These are phyloP conservation scores for Threskiornis aethiopicus DNA, from an alignment of 2,797 vertebrate species.

Conservation along the genomic window DNA sequence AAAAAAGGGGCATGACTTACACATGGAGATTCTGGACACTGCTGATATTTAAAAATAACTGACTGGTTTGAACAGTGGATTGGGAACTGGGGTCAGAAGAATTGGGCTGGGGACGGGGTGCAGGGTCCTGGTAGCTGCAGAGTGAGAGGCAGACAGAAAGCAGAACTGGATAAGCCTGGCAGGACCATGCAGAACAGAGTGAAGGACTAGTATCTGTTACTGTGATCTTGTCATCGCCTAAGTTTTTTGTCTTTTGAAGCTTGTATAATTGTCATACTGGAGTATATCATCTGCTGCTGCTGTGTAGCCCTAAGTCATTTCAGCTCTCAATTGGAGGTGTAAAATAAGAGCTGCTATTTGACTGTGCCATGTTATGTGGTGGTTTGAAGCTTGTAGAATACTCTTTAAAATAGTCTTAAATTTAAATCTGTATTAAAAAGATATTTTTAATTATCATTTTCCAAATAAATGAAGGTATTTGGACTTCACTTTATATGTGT, in stretches of 20 bases:
- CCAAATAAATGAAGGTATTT: neutral
- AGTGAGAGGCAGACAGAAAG: neutral
- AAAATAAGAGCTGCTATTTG: neutral
- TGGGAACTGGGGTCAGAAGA: neutral
- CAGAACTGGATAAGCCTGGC: neutral
- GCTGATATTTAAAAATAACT: neutral
- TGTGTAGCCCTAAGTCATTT: neutral
- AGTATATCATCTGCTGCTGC: neutral
- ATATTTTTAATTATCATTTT: neutral
- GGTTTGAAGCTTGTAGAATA: neutral
- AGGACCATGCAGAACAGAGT: neutral
- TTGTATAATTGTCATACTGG: neutral
- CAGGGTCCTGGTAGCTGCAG: neutral
- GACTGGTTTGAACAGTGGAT: neutral
- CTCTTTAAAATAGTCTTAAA: neutral
- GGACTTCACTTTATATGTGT: neutral
- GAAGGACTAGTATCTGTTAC: neutral
- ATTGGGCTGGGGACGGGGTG: neutral
- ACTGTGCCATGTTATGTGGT: neutral
- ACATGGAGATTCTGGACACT: neutral
- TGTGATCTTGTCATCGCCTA: rapidly evolving
- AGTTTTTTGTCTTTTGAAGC: neutral
- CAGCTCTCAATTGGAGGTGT: neutral
- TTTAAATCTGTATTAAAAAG: neutral
- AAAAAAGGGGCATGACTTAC: neutral